phyloP scores from a whole-genome alignment of 2,797 vertebrate species.

The Cyprinodon diabolis region DNA sequence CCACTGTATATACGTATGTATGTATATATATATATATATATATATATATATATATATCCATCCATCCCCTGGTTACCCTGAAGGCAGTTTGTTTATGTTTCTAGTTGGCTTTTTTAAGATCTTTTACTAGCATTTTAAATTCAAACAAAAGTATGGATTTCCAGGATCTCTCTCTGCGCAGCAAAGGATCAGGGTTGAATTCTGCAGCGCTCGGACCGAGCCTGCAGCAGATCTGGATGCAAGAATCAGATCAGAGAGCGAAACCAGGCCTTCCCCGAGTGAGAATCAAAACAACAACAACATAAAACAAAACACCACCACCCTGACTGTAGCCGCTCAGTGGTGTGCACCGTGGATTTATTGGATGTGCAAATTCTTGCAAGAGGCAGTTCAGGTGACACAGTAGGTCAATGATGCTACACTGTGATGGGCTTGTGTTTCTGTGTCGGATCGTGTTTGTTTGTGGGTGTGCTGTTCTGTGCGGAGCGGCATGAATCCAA shows the following conservation, averaged over 20 bases:
- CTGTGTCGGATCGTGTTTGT: constrained; percentile 7
- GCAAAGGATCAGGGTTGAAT: background rate
- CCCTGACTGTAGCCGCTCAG: constrained; percentile 28
- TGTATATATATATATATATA: background rate
- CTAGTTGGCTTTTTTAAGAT: background rate
- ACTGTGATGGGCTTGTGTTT: constrained; percentile 32
- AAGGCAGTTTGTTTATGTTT: background rate
- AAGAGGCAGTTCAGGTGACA: constrained; percentile 77
- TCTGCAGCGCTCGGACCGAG: background rate
- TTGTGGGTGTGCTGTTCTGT: constrained; percentile 1
- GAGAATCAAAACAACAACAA: constrained; percentile 6
- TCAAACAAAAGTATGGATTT: background rate
- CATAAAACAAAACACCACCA: background rate
- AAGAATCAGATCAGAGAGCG: background rate
- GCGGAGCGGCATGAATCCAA: constrained; percentile 9
- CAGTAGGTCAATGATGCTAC: constrained; percentile 67
- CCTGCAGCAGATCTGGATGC: too few relatives aligned
- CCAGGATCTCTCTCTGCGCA: background rate
- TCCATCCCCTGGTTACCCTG: background rate
- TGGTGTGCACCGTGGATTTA: constrained; percentile 49
- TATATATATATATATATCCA: too few relatives aligned
- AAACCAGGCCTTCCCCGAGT: constrained; percentile 1
- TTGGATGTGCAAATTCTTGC: constrained; percentile 79
- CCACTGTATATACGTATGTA: too few relatives aligned
- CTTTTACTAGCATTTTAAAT: background rate